phyloP scores from a whole-genome alignment of 2,888 invertebrate genomes.

The Sarcophaga variegata region DNA sequence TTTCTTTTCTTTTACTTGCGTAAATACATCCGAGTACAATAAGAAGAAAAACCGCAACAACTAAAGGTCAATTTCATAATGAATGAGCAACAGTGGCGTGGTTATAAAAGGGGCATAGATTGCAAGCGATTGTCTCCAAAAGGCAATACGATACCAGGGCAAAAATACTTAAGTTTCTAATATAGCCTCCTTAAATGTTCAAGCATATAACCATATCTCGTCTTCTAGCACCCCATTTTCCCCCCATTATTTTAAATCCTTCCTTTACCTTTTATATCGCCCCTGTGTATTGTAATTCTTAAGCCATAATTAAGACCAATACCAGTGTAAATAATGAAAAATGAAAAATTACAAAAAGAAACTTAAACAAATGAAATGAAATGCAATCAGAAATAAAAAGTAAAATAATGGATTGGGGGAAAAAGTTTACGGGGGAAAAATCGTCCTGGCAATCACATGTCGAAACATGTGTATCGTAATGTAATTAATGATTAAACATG shows the following conservation, averaged over 20 bases:
- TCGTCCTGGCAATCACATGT: constrained; percentile 44
- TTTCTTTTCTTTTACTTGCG: constrained; percentile 20
- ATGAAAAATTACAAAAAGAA: constrained; percentile 6
- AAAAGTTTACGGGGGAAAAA: background rate
- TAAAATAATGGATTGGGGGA: background rate
- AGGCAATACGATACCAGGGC: too few species aligned
- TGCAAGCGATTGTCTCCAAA: too few species aligned
- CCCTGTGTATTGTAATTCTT: background rate
- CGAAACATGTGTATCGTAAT: constrained; percentile 49
- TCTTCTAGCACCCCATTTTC: too few species aligned
- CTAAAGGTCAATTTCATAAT: constrained; percentile 46
- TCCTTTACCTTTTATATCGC: too few species aligned
- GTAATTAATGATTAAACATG: constrained; percentile 59
- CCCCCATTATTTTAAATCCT: too few species aligned
- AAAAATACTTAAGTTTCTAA: too few species aligned
- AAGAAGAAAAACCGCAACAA: constrained; percentile 33
- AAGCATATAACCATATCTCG: too few species aligned
- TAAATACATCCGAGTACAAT: constrained; percentile 32
- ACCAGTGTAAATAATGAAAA: background rate
- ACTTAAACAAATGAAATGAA: background rate
- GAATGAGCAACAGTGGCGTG: constrained; percentile 29
- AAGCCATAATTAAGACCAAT: background rate
- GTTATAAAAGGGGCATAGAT: background rate
- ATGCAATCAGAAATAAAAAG: background rate
- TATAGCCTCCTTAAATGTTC: too few species aligned